These are phyloP conservation scores for Pediacus dermestoides DNA, from an alignment of 2,888 invertebrate genomes.

Conservation along the genomic window DNA sequence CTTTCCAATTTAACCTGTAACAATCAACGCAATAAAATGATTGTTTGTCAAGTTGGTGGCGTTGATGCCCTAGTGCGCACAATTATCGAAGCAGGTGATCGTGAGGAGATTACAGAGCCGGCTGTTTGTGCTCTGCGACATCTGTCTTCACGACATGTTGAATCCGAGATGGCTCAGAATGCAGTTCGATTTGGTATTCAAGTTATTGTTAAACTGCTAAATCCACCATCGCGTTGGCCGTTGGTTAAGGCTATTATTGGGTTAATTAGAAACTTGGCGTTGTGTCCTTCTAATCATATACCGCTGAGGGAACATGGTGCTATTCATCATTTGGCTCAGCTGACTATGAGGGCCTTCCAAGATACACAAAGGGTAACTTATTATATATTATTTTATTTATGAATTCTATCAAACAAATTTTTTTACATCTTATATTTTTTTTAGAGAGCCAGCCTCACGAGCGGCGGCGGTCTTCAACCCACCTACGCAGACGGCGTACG, in stretches of 20 bases:
- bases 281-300: slow-evolving; percentile 93
- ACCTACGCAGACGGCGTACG: slow-evolving; percentile 94
- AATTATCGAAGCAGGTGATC: slow-evolving; percentile 88
- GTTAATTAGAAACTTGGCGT: slow-evolving; percentile 92
- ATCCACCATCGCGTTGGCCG: slow-evolving; percentile 97
- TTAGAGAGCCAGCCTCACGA: slow-evolving; percentile 55
- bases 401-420: not conserved
- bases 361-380: slow-evolving; percentile 83
- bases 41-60: slow-evolving; percentile 91
- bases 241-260: slow-evolving; percentile 97
- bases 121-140: slow-evolving; percentile 98
- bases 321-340: slow-evolving; percentile 88
- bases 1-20: slow-evolving; percentile 99
- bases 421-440: slow-evolving; percentile 1
- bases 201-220: slow-evolving; percentile 91
- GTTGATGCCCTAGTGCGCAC: slow-evolving; percentile 95
- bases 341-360: slow-evolving; percentile 91
- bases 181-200: slow-evolving; percentile 87
- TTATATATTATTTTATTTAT: not conserved
- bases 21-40: slow-evolving; percentile 96
- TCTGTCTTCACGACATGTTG: slow-evolving; percentile 92
- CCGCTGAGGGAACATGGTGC: slow-evolving; percentile 93
- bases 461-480: slow-evolving; percentile 68
- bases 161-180: slow-evolving; percentile 97
- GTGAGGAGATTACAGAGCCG: slow-evolving; percentile 99